A percentile compares a stretch with the other conserved stretches of the same genome.
These are phyloP conservation scores for Lycaon pictus DNA, from an alignment of 2,113 vertebrate species.

Conservation along the genomic window DNA sequence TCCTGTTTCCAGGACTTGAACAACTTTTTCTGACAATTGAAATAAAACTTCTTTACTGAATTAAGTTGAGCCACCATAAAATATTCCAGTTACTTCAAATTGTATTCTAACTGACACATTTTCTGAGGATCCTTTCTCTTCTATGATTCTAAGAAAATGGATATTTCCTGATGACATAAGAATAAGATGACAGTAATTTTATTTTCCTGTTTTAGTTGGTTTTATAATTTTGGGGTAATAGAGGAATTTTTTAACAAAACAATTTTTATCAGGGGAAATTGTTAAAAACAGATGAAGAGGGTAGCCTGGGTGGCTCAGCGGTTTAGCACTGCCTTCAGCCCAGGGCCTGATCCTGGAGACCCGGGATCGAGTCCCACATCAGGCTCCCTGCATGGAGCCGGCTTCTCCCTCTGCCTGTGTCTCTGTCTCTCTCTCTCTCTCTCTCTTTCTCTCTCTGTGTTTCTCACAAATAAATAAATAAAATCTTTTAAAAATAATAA, in stretches of 20 bases:
- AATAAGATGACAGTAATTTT: not conserved
- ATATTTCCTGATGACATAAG: not conserved
- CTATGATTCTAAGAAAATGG: not conserved
- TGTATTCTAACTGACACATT: not conserved
- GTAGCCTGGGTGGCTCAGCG: too few relatives aligned
- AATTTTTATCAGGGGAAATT: not conserved
- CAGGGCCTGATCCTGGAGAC: too few relatives aligned
- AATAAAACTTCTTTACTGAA: conserved; percentile 26
- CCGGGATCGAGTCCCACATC: too few relatives aligned
- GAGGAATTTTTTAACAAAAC: not conserved
- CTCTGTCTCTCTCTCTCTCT: too few relatives aligned
- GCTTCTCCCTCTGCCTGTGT: too few relatives aligned
- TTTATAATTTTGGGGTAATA: not conserved
- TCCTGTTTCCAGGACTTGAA: not conserved
- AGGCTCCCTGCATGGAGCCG: too few relatives aligned
- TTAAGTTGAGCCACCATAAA: conserved; percentile 24
- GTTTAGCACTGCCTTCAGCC: too few relatives aligned
- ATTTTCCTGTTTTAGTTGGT: not conserved
- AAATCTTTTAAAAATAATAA: too few relatives aligned
- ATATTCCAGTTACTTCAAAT: not conserved
- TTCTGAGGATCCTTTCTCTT: not conserved
- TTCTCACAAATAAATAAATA: too few relatives aligned
- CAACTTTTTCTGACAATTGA: conserved; percentile 18
- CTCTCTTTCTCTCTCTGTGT: too few relatives aligned
- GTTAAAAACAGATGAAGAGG: not conserved